These are phyloP conservation scores for Atractosteus spatula DNA, from an alignment of 2,113 vertebrate species.

Conservation along the genomic window DNA sequence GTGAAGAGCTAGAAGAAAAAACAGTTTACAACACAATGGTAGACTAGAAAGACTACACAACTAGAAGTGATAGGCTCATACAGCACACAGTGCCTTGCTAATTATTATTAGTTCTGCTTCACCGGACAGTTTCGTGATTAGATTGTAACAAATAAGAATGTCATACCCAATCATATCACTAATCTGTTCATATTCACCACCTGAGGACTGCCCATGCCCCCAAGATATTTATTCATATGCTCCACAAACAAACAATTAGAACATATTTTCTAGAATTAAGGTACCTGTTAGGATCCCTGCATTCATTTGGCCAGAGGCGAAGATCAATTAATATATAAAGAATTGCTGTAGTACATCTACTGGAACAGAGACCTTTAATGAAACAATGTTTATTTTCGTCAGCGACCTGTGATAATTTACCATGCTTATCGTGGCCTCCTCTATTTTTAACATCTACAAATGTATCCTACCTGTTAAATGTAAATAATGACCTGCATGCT, in stretches of 20 bases:
- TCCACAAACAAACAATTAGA: constrained; percentile 69
- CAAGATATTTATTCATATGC: constrained; percentile 63
- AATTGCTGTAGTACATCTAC: constrained; percentile 28
- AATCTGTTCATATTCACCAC: constrained; percentile 57
- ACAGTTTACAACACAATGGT: too few species aligned
- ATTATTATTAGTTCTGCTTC: constrained; percentile 65
- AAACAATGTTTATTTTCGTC: neutral
- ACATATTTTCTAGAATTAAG: constrained; percentile 58
- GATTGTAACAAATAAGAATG: constrained; percentile 47
- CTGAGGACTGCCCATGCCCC: constrained; percentile 54
- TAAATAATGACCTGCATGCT: neutral
- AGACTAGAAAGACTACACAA: neutral
- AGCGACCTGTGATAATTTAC: neutral
- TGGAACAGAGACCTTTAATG: constrained; percentile 1
- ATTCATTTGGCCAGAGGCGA: constrained; percentile 46
- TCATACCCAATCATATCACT: constrained; percentile 52
- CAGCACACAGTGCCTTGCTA: constrained; percentile 48
- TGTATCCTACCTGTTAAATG: neutral
- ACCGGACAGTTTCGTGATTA: constrained; percentile 39
- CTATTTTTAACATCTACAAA: neutral
- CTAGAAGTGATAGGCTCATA: neutral
- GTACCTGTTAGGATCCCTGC: constrained; percentile 59
- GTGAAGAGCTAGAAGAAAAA: too few species aligned
- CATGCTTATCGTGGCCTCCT: neutral
- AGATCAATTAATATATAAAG: constrained; percentile 61